Evolutionary conservation across 2,888 invertebrate species (phyloP), one percentile per base, ranked within the genome.

Genomic region (Tethea ocularis): DNA sequence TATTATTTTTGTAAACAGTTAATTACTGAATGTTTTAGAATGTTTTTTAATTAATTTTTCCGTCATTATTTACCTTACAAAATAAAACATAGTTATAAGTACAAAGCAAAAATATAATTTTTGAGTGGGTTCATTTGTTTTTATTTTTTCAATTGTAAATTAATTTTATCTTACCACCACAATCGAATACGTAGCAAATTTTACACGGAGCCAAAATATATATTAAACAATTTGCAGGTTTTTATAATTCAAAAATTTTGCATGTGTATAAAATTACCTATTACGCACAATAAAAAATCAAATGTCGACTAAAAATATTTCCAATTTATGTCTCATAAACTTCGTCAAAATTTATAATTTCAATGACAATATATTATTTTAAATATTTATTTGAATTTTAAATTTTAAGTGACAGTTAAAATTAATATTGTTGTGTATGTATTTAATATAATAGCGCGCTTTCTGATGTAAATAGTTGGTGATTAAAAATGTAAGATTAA

Each of bases 391-490:
- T 29, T 53, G 53, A 53, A 53, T 33, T 33, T 33, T 33, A 33
- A 24, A 24, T n/a, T n/a, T n/a, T n/a, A 26, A 29, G 8, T 36
- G 6, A 33, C 20, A 20, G 8, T 33, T 33, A 53, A 33, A 33
- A 17, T 6, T 15, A 33, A 87, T 87, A 87, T 88, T 89, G 13
- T 88, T 88, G 83, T 88, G 89, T 84, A 86, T 87, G 84, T 88
- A 89, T 84, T 41, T 38, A 88, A 72, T 71, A 72, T 67, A 64
- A 73, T 78, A 78, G 86, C 78, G 83, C 86, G 91, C 89, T 91
- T 88, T 88, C 84, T 77, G 78, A 81, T 92, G 92, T 92, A 92
- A 78, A 92, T 91, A 91, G 86, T 86, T 87, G 81, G 86, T 89
- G 85, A 85, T 79, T 84, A 86, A 73, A 75, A 67, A 73, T 87